Evolutionary conservation across 2,113 vertebrate genomes (phyloP).

Genomic region (Noturus placidus): DNA sequence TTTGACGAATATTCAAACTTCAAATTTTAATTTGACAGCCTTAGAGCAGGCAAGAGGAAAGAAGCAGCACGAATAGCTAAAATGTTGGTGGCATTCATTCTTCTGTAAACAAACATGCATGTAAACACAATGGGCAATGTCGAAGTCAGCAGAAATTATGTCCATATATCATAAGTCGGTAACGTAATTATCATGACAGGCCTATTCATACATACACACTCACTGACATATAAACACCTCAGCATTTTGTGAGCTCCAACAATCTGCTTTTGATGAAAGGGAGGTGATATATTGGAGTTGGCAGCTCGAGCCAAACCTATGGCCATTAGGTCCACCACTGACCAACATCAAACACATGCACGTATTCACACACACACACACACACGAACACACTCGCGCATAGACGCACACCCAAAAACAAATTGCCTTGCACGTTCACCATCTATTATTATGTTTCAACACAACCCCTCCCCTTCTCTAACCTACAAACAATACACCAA

Average conservation of each 20-base stretch:
- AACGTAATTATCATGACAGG: too few species aligned
- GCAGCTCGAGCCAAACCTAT: slow-evolving; percentile 6
- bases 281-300: slow-evolving; percentile 11
- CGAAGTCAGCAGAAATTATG: too few species aligned
- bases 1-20: too few species aligned
- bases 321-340: slow-evolving; percentile 30
- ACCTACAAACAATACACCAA: slow-evolving; percentile 4
- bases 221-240: slow-evolving; percentile 10
- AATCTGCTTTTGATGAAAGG: slow-evolving; percentile 19
- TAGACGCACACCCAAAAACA: background rate
- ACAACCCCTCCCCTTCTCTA: background rate
- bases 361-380: slow-evolving; percentile 24
- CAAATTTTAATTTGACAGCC: too few species aligned
- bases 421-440: background rate
- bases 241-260: slow-evolving; percentile 11
- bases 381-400: slow-evolving; percentile 3
- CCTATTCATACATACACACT: background rate
- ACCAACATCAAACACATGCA: background rate
- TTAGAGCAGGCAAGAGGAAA: too few species aligned
- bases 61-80: too few species aligned
- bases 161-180: too few species aligned
- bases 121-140: too few species aligned
- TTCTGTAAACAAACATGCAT: too few species aligned
- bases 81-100: too few species aligned
- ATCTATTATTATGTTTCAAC: slow-evolving; percentile 30